Conservation (phyloP, 2,888 invertebrate species). For the Eilema caniola region DNA sequence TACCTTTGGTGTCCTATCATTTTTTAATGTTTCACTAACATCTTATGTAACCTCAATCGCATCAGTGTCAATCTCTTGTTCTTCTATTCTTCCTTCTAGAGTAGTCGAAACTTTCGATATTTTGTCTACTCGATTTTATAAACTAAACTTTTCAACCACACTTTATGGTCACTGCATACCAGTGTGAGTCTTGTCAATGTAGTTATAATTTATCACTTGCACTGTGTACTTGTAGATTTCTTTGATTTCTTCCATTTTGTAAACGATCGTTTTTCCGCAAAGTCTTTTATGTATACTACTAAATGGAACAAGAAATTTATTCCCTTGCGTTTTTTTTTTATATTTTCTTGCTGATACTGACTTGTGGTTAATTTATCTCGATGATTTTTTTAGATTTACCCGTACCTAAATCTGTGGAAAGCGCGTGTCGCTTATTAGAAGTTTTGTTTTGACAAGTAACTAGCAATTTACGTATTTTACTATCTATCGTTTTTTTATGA, state of each 20-base stretch:
- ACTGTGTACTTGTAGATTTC: constrained; percentile 34
- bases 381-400: too few species aligned
- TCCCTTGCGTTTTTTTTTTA: too few species aligned
- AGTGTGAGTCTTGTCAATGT: constrained; percentile 51
- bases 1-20: constrained; percentile 9
- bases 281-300: neutral
- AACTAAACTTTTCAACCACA: constrained; percentile 31
- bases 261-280: constrained; percentile 1
- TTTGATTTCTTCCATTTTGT: constrained; percentile 23
- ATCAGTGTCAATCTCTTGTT: constrained; percentile 49
- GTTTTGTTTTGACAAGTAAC: too few species aligned
- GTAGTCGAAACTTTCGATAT: constrained; percentile 62
- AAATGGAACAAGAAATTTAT: too few species aligned
- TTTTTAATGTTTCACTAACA: constrained; percentile 6
- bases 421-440: too few species aligned
- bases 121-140: constrained; percentile 30
- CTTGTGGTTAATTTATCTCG: too few species aligned
- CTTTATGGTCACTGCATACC: constrained; percentile 43
- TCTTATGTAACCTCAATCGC: constrained; percentile 9
- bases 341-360: too few species aligned
- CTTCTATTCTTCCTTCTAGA: constrained; percentile 71
- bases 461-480: neutral
- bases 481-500: neutral
- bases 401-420: too few species aligned
- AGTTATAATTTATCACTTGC: constrained; percentile 50